A percentile compares a stretch with the other conserved stretches of the same genome.
Conservation (phyloP, 1,140 invertebrate genomes). For the Leguminivora glycinivorella region DNA sequence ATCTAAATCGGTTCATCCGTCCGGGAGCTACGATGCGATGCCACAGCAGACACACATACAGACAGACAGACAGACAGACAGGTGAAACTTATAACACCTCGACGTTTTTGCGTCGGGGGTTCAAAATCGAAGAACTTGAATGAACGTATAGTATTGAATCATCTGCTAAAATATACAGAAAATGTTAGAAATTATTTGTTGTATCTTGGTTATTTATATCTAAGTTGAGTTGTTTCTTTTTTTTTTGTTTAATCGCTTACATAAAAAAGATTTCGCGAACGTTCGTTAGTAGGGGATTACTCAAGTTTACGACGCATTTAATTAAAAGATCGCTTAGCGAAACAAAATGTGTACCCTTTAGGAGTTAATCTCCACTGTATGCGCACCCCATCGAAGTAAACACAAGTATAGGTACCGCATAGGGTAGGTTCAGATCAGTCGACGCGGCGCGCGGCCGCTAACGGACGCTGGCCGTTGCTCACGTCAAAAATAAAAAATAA, state of each 20-base stretch:
- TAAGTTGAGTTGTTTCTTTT: too few species aligned
- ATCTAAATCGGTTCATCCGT: too few species aligned
- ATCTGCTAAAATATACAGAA: too few species aligned
- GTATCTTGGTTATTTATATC: too few species aligned
- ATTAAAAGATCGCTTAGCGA: neutral
- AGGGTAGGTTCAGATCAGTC: slow-evolving; percentile 57
- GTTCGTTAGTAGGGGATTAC: neutral
- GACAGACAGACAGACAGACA: too few species aligned
- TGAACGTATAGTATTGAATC: too few species aligned
- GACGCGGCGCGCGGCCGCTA: slow-evolving; percentile 55
- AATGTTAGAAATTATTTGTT: too few species aligned
- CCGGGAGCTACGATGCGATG: too few species aligned
- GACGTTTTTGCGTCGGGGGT: too few species aligned
- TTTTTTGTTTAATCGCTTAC: neutral
- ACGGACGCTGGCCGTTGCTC: slow-evolving; percentile 42
- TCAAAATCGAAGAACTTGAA: too few species aligned
- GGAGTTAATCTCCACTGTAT: slow-evolving; percentile 44
- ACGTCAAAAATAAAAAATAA: slow-evolving; percentile 34
- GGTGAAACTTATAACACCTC: too few species aligned
- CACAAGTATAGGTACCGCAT: slow-evolving; percentile 59
- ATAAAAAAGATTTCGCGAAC: neutral
- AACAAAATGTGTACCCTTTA: neutral
- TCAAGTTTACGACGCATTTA: slow-evolving; percentile 2
- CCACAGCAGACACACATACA: too few species aligned
- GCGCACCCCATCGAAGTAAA: slow-evolving; percentile 70